Conservation (phyloP, 2,888 invertebrate species). For the Eupithecia subumbrata region DNA sequence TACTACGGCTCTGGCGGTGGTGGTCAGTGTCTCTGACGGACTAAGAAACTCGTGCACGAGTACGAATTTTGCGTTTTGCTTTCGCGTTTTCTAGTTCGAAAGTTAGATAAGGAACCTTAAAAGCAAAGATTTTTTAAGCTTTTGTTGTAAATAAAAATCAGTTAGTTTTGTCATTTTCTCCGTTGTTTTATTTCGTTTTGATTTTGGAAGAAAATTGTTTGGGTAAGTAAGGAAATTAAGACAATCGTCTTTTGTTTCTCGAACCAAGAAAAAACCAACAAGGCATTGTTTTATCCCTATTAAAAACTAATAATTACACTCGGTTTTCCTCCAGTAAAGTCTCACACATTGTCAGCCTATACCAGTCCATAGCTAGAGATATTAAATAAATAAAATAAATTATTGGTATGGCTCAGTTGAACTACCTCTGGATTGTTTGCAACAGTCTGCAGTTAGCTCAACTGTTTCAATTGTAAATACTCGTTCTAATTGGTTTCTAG, state of each 20-base stretch:
- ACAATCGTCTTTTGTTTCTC: neutral
- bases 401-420: neutral
- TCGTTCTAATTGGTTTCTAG: neutral
- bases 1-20: too few relatives aligned
- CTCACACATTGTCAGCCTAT: neutral
- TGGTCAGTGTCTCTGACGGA: too few relatives aligned
- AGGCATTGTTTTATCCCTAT: neutral
- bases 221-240: neutral
- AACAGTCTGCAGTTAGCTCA: neutral
- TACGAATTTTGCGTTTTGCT: too few relatives aligned
- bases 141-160: too few relatives aligned
- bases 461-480: too few relatives aligned
- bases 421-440: neutral
- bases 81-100: too few relatives aligned
- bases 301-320: neutral
- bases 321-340: neutral
- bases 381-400: too few relatives aligned
- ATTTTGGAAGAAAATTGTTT: neutral
- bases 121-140: too few relatives aligned
- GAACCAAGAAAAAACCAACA: neutral
- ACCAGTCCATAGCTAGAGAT: neutral
- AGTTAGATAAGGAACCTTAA: too few relatives aligned
- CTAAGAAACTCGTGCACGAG: too few relatives aligned
- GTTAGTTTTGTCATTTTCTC: neutral
- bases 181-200: neutral